Base-by-base conservation (phyloP, 2,888 invertebrate genomes). In the Tineola bisselliella region DNA sequence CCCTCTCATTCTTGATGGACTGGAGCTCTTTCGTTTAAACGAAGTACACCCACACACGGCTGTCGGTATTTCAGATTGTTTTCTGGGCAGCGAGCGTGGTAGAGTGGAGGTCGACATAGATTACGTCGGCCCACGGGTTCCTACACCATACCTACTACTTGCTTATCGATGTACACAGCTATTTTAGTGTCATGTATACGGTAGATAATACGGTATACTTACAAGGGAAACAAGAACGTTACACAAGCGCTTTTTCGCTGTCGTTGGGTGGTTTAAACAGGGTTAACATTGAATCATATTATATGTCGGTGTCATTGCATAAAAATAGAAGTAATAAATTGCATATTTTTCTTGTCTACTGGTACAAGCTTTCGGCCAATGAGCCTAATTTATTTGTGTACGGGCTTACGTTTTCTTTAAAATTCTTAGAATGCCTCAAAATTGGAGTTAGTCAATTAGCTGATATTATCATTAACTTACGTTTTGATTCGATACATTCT, bases 31-130 rank as follows among this genome's bases (percentile, higher is more conserved):
- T 79, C 84, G 82, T 84, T 86, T 63, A 83, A 86, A 84, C 82
- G 84, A 81, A 86, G 84, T 81, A 84, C 87, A 83, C 87, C 87
- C 84, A 86, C 87, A 86, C 86, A 83, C 81, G 73, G 75, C 77
- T 44, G 84, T 79, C 80, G 84, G 82, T 83, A 84, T 84, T 86
- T 86, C 80, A 82, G 84, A 82, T 82, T 82, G 79, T 80, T 81
- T 78, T 73, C 38, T 25, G 48, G 48, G 56, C 56, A 56, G 33
- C 58, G 58, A 58, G 58, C 58, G 33, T 38, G 52, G 25, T 30
- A 18, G 38, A 38, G 38, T 38, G 38, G 77, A 77, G 74, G 74
- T 79, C 79, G 75, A 77, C 82, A 78, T 82, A 81, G 81, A 87
- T 86, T 86, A 81, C 82, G 77, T 81, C 81, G 77, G 77, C 77